A percentile compares a stretch with the other conserved stretches of the same genome.
phyloP scores from a whole-genome alignment of 2,113 vertebrate species.

The Sebastes schlegelii region DNA sequence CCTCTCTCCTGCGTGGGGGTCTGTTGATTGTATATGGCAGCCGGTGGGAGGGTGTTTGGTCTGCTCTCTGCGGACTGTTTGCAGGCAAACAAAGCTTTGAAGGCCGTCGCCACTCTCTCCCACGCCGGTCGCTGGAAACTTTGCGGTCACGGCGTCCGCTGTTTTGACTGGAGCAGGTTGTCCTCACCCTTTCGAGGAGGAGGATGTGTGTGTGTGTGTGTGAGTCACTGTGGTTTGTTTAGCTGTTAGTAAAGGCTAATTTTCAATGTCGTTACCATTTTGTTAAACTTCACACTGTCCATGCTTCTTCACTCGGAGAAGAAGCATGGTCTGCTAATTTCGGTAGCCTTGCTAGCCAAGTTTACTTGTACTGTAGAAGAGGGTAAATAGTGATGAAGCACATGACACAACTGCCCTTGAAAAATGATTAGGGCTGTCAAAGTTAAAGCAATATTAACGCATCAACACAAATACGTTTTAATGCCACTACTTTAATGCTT shows the following conservation, averaged over 20 bases:
- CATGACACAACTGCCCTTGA: background rate
- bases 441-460: no score
- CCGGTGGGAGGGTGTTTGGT: constrained; percentile 52
- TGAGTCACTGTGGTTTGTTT: background rate
- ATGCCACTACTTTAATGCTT: no score
- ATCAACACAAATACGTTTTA: no score
- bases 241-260: background rate
- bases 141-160: constrained; percentile 20
- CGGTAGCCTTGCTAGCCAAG: background rate
- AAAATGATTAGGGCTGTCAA: background rate
- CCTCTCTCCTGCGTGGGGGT: constrained; percentile 35
- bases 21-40: constrained; percentile 44
- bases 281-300: background rate
- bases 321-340: background rate
- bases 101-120: constrained; percentile 49
- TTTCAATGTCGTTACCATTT: background rate
- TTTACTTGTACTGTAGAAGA: background rate
- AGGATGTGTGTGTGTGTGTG: no score
- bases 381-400: background rate
- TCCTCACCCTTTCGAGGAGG: constrained; percentile 11
- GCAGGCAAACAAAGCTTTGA: constrained; percentile 60
- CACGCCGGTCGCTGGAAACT: constrained; percentile 44
- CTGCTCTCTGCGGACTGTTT: constrained; percentile 56
- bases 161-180: constrained; percentile 45
- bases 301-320: background rate